Conservation (phyloP, 1,140 invertebrate genomes). For the Lepidurus packardi region DNA sequence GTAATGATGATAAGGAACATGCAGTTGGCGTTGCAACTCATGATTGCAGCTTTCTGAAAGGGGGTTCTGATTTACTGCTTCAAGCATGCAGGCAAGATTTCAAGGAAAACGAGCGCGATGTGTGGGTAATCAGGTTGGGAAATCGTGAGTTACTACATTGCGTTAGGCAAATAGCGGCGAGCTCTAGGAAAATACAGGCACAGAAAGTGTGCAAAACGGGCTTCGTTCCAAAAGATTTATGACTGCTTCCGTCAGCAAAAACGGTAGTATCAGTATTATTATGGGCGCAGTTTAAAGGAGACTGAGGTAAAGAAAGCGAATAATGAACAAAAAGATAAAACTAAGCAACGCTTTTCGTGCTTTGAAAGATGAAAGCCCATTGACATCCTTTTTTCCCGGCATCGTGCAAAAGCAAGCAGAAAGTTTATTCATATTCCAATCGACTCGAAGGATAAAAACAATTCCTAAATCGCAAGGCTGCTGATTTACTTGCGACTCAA, state of each 20-base stretch:
- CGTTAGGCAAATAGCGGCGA: not conserved
- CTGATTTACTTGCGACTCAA: too few relatives aligned
- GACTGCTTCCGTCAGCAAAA: not conserved
- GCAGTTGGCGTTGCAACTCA: too few relatives aligned
- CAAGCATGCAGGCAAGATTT: not conserved
- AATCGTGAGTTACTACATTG: slow-evolving; percentile 5
- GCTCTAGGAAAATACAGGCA: not conserved
- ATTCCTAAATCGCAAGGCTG: too few relatives aligned
- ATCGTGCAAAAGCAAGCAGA: too few relatives aligned
- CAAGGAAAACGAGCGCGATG: not conserved
- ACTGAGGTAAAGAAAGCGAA: not conserved
- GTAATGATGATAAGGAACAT: too few relatives aligned
- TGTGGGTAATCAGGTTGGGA: not conserved
- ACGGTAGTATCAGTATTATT: not conserved
- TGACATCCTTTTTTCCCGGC: too few relatives aligned
- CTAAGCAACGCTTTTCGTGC: too few relatives aligned
- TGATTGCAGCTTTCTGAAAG: not conserved
- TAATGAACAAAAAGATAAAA: not conserved
- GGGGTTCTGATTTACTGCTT: not conserved
- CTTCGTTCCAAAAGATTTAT: not conserved
- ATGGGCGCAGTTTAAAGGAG: not conserved
- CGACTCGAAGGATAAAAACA: too few relatives aligned
- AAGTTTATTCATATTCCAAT: too few relatives aligned
- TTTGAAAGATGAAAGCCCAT: too few relatives aligned
- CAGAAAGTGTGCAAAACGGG: not conserved